Evolutionary conservation across 2,797 vertebrate species (phyloP), one percentile per base, ranked within the genome.

Genomic region (Characodon lateralis): DNA sequence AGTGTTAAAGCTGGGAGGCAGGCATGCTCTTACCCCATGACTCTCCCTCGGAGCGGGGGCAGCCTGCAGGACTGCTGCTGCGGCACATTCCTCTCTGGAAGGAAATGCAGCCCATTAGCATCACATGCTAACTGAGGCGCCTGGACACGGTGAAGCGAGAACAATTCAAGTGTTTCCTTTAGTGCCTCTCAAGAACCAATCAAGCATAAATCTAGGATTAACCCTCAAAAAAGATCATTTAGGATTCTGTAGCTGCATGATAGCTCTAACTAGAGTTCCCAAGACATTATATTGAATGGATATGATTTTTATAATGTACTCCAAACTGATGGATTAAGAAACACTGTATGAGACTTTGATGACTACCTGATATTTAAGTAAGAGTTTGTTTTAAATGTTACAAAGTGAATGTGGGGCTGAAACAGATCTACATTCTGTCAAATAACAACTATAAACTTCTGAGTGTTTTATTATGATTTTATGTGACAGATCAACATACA

Each of bases 71-170:
- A 89, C 89, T 85, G 88, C 80, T 82, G 71, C 74, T 71, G 86
- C 83, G 83, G 83, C 81, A 89, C 91, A 93, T 94, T 93, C 90
- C 88, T 89, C 82, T 82, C 46, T 1, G 26, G 43, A 85, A 48
- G 81, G 90, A 93, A 92, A 89, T 84, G 87, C 79, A 73, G 87
- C 16, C 84, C 90, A 91, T 95, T 93, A 91, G 88, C 91, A 85
- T 93, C 79, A 73, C 88, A 91, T 89, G 92, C 89, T 84, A 90
- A 89, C 78, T 78, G 76, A 35, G 81, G 75, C 69, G 61, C 71
- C 50, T 59, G 68, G 81, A 87, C 83, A 84, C 20, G 72, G 66
- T 56, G 65, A 83, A 82, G 61, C 39, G 35, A 76, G 69, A 88
- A 74, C 81, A 77, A 73, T 69, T 73, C 81, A 76, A 61, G 82